Evolutionary conservation across 2,888 invertebrate genomes (phyloP).

Genomic region (Pseudanteris insignis): DNA sequence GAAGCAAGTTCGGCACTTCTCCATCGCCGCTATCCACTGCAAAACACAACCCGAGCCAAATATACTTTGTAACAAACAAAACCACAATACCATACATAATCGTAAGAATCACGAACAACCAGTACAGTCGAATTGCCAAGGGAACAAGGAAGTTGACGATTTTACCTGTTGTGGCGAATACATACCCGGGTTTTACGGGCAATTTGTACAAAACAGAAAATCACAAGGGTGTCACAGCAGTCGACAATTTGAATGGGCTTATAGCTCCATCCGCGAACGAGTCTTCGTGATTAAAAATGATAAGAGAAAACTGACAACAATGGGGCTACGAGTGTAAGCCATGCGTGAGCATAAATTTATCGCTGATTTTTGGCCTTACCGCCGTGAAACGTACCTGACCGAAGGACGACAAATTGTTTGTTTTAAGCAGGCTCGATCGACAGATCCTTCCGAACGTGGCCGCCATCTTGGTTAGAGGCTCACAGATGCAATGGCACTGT

Average conservation of each 20-base stretch:
- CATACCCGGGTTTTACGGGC: too few species aligned
- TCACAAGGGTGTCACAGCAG: slow-evolving; percentile 55
- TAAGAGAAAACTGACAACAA: slow-evolving; percentile 1
- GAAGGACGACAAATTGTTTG: slow-evolving; percentile 73
- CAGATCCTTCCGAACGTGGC: slow-evolving; percentile 87
- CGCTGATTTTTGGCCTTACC: background rate
- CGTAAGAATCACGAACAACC: too few species aligned
- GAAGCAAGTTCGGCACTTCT: too few species aligned
- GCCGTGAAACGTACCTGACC: slow-evolving; percentile 74
- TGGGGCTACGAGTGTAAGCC: too few species aligned
- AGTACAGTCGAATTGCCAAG: too few species aligned
- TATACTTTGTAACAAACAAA: slow-evolving; percentile 34
- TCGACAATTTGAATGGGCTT: slow-evolving; percentile 50
- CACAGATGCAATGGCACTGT: slow-evolving; percentile 12
- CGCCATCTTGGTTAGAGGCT: slow-evolving; percentile 78
- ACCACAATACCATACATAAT: slow-evolving; percentile 34
- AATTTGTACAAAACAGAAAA: slow-evolving; percentile 15
- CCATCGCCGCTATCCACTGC: too few species aligned
- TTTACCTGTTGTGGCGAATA: too few species aligned
- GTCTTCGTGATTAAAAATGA: slow-evolving; percentile 1
- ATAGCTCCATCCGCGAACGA: background rate
- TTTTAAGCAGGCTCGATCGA: slow-evolving; percentile 80
- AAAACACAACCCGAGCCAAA: too few species aligned
- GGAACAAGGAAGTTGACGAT: too few species aligned
- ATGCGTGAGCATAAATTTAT: too few species aligned